Percentiles rank a stretch among this genome's conserved stretches.
phyloP scores from a whole-genome alignment of 2,113 vertebrate species.

The Chelonoidis abingdonii region DNA sequence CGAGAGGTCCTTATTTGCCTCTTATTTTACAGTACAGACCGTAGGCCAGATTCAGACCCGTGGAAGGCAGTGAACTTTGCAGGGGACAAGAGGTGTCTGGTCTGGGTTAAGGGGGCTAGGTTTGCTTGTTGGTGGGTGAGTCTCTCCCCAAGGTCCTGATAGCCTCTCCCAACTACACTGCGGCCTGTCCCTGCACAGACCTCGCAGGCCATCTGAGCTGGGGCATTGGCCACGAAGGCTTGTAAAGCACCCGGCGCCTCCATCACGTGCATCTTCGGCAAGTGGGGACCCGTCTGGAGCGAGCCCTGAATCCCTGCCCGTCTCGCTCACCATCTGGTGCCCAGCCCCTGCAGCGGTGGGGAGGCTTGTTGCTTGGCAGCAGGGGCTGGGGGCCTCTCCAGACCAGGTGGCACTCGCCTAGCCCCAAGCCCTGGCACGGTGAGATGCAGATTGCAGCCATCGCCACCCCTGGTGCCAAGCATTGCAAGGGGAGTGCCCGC shows the following conservation, averaged over 20 bases:
- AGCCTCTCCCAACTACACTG: no score
- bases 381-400: no score
- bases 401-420: background rate
- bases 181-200: no score
- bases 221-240: background rate
- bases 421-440: background rate
- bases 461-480: background rate
- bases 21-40: no score
- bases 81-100: no score
- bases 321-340: background rate
- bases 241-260: background rate
- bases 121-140: no score
- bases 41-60: no score
- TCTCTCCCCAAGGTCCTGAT: no score
- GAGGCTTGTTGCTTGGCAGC: background rate
- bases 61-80: no score
- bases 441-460: background rate
- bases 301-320: background rate
- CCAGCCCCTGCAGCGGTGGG: background rate
- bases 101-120: background rate
- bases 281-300: background rate
- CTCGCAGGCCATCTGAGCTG: no score
- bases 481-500: background rate
- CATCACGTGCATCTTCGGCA: background rate
- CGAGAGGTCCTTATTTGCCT: background rate